Conservation (phyloP, 2,113 vertebrate species). For the Anser brachyrhynchus region DNA sequence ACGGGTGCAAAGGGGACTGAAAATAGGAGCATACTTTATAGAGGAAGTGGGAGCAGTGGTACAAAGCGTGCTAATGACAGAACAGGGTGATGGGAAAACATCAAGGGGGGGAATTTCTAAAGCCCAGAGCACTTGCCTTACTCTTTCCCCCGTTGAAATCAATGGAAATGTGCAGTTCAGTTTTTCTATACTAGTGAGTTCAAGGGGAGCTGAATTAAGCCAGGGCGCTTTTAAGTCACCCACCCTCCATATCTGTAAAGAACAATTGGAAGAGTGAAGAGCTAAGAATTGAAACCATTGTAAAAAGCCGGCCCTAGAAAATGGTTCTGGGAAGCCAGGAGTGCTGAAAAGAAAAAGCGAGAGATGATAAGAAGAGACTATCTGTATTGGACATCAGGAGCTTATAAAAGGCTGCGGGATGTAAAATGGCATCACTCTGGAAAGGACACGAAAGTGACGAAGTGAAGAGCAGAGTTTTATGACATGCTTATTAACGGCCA, state of each 20-base stretch:
- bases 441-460: slow-evolving; percentile 37
- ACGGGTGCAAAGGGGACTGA: background rate
- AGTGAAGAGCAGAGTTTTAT: slow-evolving; percentile 10
- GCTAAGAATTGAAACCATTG: slow-evolving; percentile 50
- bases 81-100: slow-evolving; percentile 25
- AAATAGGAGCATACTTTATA: background rate
- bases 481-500: slow-evolving; percentile 23
- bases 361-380: slow-evolving; percentile 38
- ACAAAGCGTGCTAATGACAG: slow-evolving; percentile 44
- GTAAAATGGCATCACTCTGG: slow-evolving; percentile 58
- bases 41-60: slow-evolving; percentile 1
- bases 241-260: slow-evolving; percentile 44
- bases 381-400: slow-evolving; percentile 60
- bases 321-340: slow-evolving; percentile 54
- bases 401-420: slow-evolving; percentile 47
- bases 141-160: slow-evolving; percentile 37
- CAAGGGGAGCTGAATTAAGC: slow-evolving; percentile 59
- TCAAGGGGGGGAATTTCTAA: slow-evolving; percentile 56
- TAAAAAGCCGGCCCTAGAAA: slow-evolving; percentile 34
- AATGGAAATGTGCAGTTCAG: slow-evolving; percentile 51
- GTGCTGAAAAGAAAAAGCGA: slow-evolving; percentile 47
- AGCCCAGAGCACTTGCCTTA: slow-evolving; percentile 32
- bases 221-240: slow-evolving; percentile 12
- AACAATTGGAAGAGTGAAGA: slow-evolving; percentile 59
- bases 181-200: slow-evolving; percentile 23